These are phyloP conservation scores for Malurus cyaneus DNA, from an alignment of 2,113 vertebrate species.

Conservation along the genomic window DNA sequence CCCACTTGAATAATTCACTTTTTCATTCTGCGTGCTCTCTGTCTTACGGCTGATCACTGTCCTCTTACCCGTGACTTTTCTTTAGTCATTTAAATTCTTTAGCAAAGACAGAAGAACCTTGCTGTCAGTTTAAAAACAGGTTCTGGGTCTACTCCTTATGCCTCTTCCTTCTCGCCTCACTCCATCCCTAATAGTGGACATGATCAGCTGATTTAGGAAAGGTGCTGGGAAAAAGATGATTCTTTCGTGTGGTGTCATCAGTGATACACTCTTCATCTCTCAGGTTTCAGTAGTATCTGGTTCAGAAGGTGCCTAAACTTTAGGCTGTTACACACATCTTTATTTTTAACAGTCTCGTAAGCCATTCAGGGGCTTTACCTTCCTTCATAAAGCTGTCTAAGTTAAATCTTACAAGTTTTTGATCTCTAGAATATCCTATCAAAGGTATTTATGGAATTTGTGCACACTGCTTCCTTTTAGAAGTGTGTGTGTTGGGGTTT, in stretches of 20 bases:
- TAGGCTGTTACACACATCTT: not conserved
- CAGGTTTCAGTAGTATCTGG: not conserved
- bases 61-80: not conserved
- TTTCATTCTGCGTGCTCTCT: not conserved
- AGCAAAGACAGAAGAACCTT: not conserved
- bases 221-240: not conserved
- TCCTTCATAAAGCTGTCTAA: not conserved
- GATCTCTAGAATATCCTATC: not conserved
- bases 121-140: not conserved
- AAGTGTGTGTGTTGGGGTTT: not conserved
- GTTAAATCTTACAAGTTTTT: not conserved
- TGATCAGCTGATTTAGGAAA: not conserved
- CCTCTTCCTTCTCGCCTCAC: not conserved
- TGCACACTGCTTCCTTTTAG: not conserved
- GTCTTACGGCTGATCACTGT: not conserved
- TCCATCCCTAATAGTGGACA: rapidly evolving
- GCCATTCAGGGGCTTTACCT: not conserved
- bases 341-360: not conserved
- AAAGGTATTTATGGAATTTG: not conserved
- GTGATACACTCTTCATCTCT: not conserved
- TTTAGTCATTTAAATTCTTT: not conserved
- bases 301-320: not conserved
- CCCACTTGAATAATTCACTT: not conserved
- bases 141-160: not conserved
- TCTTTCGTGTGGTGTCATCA: not conserved